phyloP scores from a whole-genome alignment of 2,113 vertebrate genomes.

The Triplophysa siluroides region DNA sequence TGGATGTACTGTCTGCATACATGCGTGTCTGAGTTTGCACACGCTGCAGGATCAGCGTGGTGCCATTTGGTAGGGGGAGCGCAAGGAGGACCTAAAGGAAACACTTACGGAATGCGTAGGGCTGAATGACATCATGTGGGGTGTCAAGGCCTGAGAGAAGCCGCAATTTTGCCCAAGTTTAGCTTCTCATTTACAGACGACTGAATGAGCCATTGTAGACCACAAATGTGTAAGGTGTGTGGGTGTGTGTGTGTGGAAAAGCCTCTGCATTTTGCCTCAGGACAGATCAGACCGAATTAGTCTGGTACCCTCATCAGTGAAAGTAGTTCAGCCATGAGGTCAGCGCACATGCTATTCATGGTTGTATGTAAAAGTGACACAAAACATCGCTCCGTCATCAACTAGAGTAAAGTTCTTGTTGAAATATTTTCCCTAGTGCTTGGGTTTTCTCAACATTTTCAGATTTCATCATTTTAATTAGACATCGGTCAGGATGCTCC shows the following conservation, averaged over 20 bases:
- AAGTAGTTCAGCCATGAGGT: slow-evolving; percentile 32
- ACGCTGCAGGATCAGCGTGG: not conserved
- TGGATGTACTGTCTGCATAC: slow-evolving; percentile 41
- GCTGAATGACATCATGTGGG: slow-evolving; percentile 65
- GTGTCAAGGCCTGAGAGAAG: slow-evolving; percentile 48
- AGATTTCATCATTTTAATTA: too few species aligned
- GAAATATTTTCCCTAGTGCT: not conserved
- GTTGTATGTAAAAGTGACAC: slow-evolving; percentile 9
- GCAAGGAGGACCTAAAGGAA: slow-evolving; percentile 60
- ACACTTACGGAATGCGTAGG: slow-evolving; percentile 65
- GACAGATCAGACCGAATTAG: slow-evolving; percentile 31
- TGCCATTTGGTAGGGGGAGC: slow-evolving; percentile 1
- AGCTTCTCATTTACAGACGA: slow-evolving; percentile 38
- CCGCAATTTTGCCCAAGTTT: slow-evolving; percentile 27
- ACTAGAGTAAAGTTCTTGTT: not conserved
- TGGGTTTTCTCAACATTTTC: not conserved
- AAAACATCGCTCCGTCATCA: not conserved
- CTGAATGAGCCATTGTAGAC: slow-evolving; percentile 49
- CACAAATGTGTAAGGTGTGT: slow-evolving; percentile 1
- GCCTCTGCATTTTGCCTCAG: not conserved
- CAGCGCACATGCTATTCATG: slow-evolving; percentile 19
- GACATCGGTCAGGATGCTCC: too few species aligned
- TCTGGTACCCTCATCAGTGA: slow-evolving; percentile 26
- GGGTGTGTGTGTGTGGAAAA: not conserved
- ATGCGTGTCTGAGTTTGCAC: slow-evolving; percentile 33